Percentiles rank a stretch among this genome's conserved stretches.
Conservation (phyloP, 1,140 invertebrate species). For the Latrodectus geometricus region DNA sequence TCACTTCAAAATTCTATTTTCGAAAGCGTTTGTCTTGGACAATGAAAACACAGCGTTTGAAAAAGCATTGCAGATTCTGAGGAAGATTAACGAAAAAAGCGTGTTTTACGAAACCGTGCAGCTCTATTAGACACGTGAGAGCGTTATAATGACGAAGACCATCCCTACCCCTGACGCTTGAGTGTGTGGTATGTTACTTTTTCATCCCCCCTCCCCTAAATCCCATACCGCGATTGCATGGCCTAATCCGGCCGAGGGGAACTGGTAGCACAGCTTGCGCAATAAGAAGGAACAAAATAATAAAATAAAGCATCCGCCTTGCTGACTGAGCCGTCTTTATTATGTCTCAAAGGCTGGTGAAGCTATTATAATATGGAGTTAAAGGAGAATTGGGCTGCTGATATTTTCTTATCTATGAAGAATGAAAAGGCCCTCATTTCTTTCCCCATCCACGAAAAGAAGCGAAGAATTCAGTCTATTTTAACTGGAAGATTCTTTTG, state of each 20-base stretch:
- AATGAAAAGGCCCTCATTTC: not conserved
- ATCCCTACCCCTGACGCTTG: too few relatives aligned
- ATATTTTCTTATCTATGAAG: conserved; percentile 9
- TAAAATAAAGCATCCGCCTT: too few relatives aligned
- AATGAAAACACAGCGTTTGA: too few relatives aligned
- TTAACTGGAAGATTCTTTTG: not conserved
- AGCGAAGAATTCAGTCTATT: conserved; percentile 38
- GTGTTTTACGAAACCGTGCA: too few relatives aligned
- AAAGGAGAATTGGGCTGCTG: conserved; percentile 18
- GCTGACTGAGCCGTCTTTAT: conserved; percentile 22
- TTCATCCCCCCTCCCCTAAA: not conserved
- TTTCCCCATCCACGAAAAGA: conserved; percentile 18
- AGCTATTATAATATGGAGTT: conserved; percentile 39
- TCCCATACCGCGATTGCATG: not conserved
- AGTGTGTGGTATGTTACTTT: not conserved
- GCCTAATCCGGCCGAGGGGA: conserved; percentile 3
- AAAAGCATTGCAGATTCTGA: too few relatives aligned
- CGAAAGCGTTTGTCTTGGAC: too few relatives aligned
- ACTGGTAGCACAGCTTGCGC: not conserved
- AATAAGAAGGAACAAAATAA: not conserved
- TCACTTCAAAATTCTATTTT: too few relatives aligned
- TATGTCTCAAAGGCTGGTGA: conserved; percentile 17
- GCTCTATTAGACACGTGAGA: too few relatives aligned
- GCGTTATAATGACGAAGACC: too few relatives aligned
- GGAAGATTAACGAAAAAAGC: too few relatives aligned